Evolutionary conservation across 2,888 invertebrate genomes (phyloP).

Genomic region (Agrilus mali): DNA sequence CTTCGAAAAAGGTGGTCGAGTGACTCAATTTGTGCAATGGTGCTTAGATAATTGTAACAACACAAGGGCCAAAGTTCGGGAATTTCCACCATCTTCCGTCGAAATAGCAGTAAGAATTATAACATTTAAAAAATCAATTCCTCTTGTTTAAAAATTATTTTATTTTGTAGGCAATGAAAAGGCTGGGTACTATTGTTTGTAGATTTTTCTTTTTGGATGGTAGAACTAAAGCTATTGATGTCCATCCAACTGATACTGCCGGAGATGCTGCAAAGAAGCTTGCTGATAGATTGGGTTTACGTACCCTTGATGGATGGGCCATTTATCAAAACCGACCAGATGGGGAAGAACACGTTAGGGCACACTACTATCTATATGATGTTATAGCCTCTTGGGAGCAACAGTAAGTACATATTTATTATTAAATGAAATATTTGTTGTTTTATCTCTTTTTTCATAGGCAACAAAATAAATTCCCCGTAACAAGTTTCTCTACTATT

Average conservation of each 20-base stretch:
- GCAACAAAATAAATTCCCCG: slow-evolving; percentile 40
- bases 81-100: slow-evolving; percentile 80
- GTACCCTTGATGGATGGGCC: slow-evolving; percentile 86
- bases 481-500: slow-evolving; percentile 34
- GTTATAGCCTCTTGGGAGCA: slow-evolving; percentile 88
- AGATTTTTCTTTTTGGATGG: slow-evolving; percentile 92
- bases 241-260: slow-evolving; percentile 89
- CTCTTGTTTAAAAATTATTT: slow-evolving; percentile 2
- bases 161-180: slow-evolving; percentile 63
- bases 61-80: slow-evolving; percentile 67
- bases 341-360: slow-evolving; percentile 80
- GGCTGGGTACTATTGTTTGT: slow-evolving; percentile 84
- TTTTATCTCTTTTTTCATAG: slow-evolving; percentile 20
- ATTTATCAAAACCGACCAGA: slow-evolving; percentile 82
- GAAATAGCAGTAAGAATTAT: slow-evolving; percentile 69
- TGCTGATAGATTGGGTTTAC: slow-evolving; percentile 75
- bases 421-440: slow-evolving; percentile 14
- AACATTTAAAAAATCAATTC: not conserved
- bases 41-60: slow-evolving; percentile 87
- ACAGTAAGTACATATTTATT: slow-evolving; percentile 8
- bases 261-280: slow-evolving; percentile 80
- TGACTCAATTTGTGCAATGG: slow-evolving; percentile 84
- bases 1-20: slow-evolving; percentile 51
- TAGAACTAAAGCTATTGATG: slow-evolving; percentile 87
- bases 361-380: slow-evolving; percentile 86